Evolutionary conservation across 2,113 vertebrate species (phyloP), one percentile per base, ranked within the genome.

Genomic region (Scartelaos histophorus): DNA sequence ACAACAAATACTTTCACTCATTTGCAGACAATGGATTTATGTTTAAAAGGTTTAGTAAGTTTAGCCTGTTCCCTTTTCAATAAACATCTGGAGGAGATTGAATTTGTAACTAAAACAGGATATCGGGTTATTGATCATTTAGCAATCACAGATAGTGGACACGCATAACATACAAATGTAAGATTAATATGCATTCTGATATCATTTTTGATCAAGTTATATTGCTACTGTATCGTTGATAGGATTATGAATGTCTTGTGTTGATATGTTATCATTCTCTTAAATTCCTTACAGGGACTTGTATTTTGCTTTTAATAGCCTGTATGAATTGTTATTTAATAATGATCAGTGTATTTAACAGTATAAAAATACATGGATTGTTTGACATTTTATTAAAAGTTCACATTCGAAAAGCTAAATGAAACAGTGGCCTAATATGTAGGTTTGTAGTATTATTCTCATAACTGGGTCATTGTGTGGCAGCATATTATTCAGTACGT

Each of bases 401-500:
- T 43, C 9, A 43, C 38, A 11, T 11, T 43, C 38, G 2, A 1
- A 10, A 43, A 43, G 7, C 38, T 43, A 43, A 43, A 10, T 43
- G 10, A 43, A 43, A 0, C 38, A 43, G 0, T 43, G 38, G 10
- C 7, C 38, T 43, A 43, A 43, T 43, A 43, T 43, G 7, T 43
- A 29, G 29, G 29, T 29, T 29, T 29, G 29, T 29, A 29, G 29
- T 29, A 29, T 2, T 29, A 29, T 29, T 29, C 17, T 7, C 1
- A 51, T 51, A 51, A 51, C 47, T 19, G 16, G 16, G 47, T 51
- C 47, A 51, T 51, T 71, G 58, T 70, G 66, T 62, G 5, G 43
- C 6, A 34, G 66, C 46, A 64, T 7, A 62, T 43, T 57, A 45
- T n/a, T 19, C 11, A 3, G 19, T 35, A 51, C 16, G 7, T 6